Conservation (phyloP, 2,113 vertebrate genomes). For the Microtus ochrogaster region DNA sequence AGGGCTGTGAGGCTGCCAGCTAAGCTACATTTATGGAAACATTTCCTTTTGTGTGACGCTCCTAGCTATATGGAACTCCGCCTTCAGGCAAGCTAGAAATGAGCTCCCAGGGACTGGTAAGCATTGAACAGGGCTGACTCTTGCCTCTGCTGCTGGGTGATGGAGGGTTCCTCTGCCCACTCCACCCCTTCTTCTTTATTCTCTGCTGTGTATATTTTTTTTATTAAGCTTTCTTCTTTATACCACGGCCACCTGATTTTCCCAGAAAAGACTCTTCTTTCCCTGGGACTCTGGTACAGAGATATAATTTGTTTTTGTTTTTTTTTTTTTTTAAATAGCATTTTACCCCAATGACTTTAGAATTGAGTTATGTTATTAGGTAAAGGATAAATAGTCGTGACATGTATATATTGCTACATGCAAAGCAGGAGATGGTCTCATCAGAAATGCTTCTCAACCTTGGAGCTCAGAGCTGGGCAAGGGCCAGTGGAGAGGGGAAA, state of each 20-base stretch:
- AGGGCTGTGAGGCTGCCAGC: background rate
- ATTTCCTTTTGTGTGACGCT: constrained; percentile 42
- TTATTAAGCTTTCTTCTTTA: constrained; percentile 4
- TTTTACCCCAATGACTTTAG: background rate
- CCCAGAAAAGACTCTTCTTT: background rate
- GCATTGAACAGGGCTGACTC: background rate
- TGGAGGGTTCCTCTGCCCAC: background rate
- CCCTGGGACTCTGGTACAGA: background rate
- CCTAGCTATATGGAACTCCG: background rate
- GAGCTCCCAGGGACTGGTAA: constrained; percentile 55
- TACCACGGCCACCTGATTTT: background rate
- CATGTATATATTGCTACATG: background rate
- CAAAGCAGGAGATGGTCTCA: accelerated
- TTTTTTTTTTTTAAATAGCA: background rate
- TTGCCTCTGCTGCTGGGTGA: background rate
- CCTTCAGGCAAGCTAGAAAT: background rate
- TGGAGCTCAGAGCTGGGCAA: too few relatives aligned
- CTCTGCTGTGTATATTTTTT: background rate
- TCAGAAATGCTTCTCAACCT: background rate
- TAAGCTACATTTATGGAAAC: background rate
- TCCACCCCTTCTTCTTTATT: constrained; percentile 54
- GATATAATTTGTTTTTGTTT: background rate
- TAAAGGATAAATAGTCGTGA: background rate
- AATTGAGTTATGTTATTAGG: background rate
- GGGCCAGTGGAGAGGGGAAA: background rate